Evolutionary conservation across 2,797 vertebrate species (phyloP).

Genomic region (Spea hammondii): DNA sequence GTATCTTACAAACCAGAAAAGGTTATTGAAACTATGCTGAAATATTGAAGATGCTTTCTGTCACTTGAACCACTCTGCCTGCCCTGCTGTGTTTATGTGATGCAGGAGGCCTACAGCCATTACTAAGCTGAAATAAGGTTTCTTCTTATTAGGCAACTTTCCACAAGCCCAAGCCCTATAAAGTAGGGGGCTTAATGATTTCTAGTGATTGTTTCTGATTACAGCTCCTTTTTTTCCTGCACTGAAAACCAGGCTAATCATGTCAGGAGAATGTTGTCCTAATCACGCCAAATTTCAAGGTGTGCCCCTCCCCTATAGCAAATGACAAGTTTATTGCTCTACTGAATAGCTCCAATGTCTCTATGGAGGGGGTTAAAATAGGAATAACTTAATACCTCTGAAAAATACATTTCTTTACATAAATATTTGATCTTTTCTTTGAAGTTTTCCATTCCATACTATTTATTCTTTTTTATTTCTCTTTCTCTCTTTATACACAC

Average conservation of each 20-base stretch:
- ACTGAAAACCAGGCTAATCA: slow-evolving; percentile 46
- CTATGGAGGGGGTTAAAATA: not conserved
- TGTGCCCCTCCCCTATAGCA: slow-evolving; percentile 13
- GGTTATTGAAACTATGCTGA: too few relatives aligned
- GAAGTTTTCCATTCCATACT: too few relatives aligned
- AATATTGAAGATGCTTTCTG: too few relatives aligned
- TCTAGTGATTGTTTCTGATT: slow-evolving; percentile 51
- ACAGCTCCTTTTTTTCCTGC: slow-evolving; percentile 32
- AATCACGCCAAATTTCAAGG: slow-evolving; percentile 45
- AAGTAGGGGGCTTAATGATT: slow-evolving; percentile 45
- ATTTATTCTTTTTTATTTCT: not conserved
- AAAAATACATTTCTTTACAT: not conserved
- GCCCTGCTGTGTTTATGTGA: not conserved
- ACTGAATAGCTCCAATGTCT: slow-evolving; percentile 35
- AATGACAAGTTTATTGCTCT: slow-evolving; percentile 11
- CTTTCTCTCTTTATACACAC: not conserved
- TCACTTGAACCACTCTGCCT: not conserved
- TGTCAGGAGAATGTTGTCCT: slow-evolving; percentile 40
- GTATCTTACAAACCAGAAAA: too few relatives aligned
- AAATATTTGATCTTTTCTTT: not conserved
- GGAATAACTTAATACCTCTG: not conserved
- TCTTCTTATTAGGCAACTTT: slow-evolving; percentile 29
- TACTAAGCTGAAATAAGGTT: slow-evolving; percentile 15
- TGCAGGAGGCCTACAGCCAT: slow-evolving; percentile 11
- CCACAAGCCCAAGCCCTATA: slow-evolving; percentile 7